These are phyloP conservation scores for Oxyscelio sp. DNA, from an alignment of 2,888 invertebrate species.

Conservation along the genomic window DNA sequence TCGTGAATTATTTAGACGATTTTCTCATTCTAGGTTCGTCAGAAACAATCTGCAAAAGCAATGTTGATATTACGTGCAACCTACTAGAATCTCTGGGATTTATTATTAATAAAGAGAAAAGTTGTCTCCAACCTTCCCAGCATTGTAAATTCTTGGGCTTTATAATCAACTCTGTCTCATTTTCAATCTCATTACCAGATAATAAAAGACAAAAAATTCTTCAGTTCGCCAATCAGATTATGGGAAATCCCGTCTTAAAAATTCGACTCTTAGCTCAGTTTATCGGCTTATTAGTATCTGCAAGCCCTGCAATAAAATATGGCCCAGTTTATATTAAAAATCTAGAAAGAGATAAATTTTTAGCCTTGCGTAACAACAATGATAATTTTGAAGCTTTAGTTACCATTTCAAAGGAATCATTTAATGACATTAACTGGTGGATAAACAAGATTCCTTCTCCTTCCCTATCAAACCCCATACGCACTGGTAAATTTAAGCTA, in stretches of 20 bases:
- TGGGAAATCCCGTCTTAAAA: no score
- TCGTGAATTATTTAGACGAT: slow-evolving; percentile 60
- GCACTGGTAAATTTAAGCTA: not conserved
- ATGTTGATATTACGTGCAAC: slow-evolving; percentile 12
- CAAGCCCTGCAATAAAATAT: not conserved
- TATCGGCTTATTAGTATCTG: not conserved
- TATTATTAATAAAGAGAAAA: slow-evolving; percentile 11
- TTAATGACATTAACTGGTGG: not conserved
- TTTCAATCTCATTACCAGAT: not conserved
- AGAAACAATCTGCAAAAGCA: slow-evolving; percentile 8
- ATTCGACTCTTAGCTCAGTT: not conserved
- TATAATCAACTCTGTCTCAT: slow-evolving; percentile 21
- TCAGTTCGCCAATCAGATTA: no score
- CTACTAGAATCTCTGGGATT: slow-evolving; percentile 49
- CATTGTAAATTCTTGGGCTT: slow-evolving; percentile 32
- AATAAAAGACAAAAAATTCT: not conserved
- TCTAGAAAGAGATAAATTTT: no score
- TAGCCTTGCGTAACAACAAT: not conserved
- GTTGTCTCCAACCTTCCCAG: not conserved
- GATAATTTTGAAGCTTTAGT: not conserved
- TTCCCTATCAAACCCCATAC: not conserved
- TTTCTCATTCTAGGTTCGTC: slow-evolving; percentile 27
- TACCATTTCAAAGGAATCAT: not conserved
- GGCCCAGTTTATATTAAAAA: not conserved
- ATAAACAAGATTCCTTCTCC: not conserved